These are phyloP conservation scores for Drosophila atripex DNA, from an alignment of 2,888 invertebrate genomes.

Conservation along the genomic window DNA sequence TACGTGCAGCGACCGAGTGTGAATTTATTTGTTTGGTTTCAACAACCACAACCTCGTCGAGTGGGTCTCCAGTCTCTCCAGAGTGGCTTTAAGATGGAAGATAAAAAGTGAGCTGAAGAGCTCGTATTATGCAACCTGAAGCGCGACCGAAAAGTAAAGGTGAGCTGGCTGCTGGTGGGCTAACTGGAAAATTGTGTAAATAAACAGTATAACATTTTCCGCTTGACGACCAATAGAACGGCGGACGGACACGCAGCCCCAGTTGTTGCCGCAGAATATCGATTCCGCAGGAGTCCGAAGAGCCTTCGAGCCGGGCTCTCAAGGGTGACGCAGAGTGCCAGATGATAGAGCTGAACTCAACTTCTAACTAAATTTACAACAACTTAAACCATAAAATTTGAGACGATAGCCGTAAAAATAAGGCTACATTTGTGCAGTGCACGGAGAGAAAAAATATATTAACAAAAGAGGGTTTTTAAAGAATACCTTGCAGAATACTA, in stretches of 20 bases:
- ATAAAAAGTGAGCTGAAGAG: conserved; percentile 43
- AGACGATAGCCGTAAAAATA: conserved; percentile 65
- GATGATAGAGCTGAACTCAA: conserved; percentile 44
- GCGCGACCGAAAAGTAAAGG: conserved; percentile 23
- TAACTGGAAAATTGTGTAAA: conserved; percentile 61
- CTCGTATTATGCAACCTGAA: conserved; percentile 57
- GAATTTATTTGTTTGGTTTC: conserved; percentile 28
- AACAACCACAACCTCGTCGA: conserved; percentile 7
- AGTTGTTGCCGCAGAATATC: conserved; percentile 55
- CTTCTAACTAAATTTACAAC: conserved; percentile 59
- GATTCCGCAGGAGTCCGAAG: conserved; percentile 56
- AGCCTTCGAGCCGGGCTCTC: conserved; percentile 30
- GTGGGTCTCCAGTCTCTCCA: not conserved
- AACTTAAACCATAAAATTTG: conserved; percentile 71
- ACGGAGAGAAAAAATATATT: conserved; percentile 8
- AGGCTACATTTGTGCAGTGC: conserved; percentile 35
- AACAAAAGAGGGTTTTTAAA: no score
- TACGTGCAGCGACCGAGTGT: conserved; percentile 23
- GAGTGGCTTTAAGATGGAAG: conserved; percentile 13
- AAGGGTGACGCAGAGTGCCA: conserved; percentile 14
- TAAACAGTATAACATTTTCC: conserved; percentile 71
- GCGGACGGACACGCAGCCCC: conserved; percentile 54
- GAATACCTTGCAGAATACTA: no score
- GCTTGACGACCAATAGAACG: conserved; percentile 65
- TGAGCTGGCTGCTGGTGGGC: conserved; percentile 11